phyloP scores from a whole-genome alignment of 2,797 vertebrate species.

The Rallus crepitans region DNA sequence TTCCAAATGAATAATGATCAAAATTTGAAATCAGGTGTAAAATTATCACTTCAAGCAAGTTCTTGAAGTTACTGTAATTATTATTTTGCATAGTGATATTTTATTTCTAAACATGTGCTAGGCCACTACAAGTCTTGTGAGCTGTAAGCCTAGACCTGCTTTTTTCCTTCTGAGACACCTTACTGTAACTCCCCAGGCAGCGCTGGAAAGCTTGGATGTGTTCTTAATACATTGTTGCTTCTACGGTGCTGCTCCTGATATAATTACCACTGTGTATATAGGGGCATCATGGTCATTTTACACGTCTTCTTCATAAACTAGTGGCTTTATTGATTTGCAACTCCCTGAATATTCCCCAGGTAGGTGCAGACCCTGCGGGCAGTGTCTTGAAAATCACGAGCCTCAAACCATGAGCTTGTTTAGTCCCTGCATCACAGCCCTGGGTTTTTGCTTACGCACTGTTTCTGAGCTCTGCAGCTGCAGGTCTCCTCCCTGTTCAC shows the following conservation, averaged over 20 bases:
- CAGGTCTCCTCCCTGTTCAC: conserved; percentile 38
- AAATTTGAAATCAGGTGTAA: not conserved
- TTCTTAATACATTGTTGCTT: not conserved
- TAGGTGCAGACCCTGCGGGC: not conserved
- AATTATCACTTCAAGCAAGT: not conserved
- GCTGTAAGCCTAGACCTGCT: not conserved
- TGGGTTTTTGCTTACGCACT: conserved; percentile 15
- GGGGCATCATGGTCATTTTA: not conserved
- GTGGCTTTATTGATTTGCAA: not conserved
- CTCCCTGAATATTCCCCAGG: not conserved
- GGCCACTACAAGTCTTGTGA: not conserved
- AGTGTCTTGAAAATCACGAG: not conserved
- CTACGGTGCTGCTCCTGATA: not conserved
- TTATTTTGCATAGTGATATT: not conserved
- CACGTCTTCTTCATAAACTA: not conserved
- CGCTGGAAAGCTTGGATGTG: not conserved
- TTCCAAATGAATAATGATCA: not conserved
- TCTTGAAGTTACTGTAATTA: not conserved
- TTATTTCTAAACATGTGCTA: not conserved
- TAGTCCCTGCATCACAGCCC: not conserved
- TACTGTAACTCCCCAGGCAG: not conserved
- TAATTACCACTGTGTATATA: not conserved
- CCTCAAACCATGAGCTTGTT: not conserved
- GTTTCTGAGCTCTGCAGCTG: conserved; percentile 53
- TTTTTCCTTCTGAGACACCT: not conserved